Conservation (phyloP, 37 sponge, comb jelly and placozoan genomes). For the Dysidea cf. avara region DNA sequence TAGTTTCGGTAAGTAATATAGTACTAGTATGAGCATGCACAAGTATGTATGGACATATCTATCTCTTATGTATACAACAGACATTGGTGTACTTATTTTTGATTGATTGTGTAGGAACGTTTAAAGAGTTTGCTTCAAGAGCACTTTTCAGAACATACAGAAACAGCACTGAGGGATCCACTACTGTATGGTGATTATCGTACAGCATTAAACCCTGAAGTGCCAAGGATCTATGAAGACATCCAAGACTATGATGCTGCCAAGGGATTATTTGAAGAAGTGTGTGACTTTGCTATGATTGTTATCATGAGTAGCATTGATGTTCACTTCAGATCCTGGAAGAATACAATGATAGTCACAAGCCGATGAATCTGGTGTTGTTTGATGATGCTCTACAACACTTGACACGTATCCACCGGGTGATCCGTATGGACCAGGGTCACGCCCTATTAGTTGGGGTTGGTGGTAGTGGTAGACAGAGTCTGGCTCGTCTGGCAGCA, state of each 20-base stretch:
- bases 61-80: neutral
- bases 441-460: constrained; percentile 98
- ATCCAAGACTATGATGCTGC: constrained; percentile 91
- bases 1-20: too few species aligned
- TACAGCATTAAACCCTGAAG: constrained; percentile 85
- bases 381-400: constrained; percentile 99
- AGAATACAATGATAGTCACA: constrained; percentile 89
- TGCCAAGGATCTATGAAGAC: constrained; percentile 91
- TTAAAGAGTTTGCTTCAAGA: constrained; percentile 71
- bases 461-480: constrained; percentile 97
- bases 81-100: neutral
- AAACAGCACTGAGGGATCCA: constrained; percentile 80
- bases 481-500: constrained; percentile 91
- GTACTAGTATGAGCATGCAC: too few species aligned
- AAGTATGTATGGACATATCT: too few species aligned
- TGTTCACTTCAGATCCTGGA: constrained; percentile 78
- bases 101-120: constrained; percentile 38
- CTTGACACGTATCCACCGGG: constrained; percentile 89
- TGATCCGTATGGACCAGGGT: constrained; percentile 95
- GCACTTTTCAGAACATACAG: constrained; percentile 61
- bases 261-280: constrained; percentile 88
- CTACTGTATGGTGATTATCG: constrained; percentile 93
- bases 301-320: too few species aligned
- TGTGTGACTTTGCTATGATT: too few species aligned
- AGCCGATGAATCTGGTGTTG: constrained; percentile 94